phyloP scores from a whole-genome alignment of 2,888 invertebrate species.

The Schizotus pectinicornis region DNA sequence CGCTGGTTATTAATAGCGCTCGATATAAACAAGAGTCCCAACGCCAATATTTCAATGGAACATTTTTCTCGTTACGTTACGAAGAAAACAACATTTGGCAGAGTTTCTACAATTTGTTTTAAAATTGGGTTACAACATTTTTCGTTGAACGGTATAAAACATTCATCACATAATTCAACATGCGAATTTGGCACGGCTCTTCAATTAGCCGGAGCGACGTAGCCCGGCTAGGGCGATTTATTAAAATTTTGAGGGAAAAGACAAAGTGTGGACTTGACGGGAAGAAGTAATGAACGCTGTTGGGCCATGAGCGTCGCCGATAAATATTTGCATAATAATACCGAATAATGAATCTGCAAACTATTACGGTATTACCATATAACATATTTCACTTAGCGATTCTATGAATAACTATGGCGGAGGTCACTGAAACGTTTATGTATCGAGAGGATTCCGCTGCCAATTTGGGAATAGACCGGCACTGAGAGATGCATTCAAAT shows the following conservation, averaged over 20 bases:
- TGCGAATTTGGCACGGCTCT: slow-evolving; percentile 2
- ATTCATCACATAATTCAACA: slow-evolving; percentile 6
- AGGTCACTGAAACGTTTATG: background rate
- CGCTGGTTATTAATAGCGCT: too few species aligned
- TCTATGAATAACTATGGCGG: background rate
- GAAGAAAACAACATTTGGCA: slow-evolving; percentile 26
- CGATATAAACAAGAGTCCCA: too few species aligned
- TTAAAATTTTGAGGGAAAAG: too few species aligned
- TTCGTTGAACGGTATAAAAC: slow-evolving; percentile 9
- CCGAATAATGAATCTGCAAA: background rate
- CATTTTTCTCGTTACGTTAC: background rate
- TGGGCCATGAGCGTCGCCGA: too few species aligned
- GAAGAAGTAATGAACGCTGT: too few species aligned
- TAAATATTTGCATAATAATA: background rate
- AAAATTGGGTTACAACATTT: slow-evolving; percentile 26
- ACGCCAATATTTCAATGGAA: too few species aligned
- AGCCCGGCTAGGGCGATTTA: too few species aligned
- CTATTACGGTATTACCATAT: background rate
- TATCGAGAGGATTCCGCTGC: too few species aligned
- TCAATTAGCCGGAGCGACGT: too few species aligned
- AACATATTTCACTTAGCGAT: background rate
- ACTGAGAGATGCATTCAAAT: too few species aligned
- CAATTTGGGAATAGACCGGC: too few species aligned
- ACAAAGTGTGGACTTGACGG: too few species aligned
- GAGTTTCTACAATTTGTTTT: slow-evolving; percentile 26